phyloP scores from a whole-genome alignment of 2,113 vertebrate genomes.

The Otocyon megalotis region DNA sequence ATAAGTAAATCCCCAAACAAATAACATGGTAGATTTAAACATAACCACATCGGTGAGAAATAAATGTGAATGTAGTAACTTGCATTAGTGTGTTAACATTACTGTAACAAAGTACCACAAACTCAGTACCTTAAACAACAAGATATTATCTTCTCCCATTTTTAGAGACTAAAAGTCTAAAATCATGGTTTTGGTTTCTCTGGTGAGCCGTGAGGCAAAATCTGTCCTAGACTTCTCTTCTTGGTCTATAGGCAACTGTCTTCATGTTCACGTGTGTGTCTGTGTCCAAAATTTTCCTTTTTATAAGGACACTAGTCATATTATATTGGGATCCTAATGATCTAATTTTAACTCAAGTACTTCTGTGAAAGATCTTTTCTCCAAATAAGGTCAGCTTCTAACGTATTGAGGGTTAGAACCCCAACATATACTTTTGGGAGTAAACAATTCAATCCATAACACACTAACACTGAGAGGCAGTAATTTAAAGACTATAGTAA shows the following conservation, averaged over 20 bases:
- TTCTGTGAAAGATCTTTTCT: not conserved
- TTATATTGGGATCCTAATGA: not conserved
- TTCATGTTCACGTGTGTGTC: not conserved
- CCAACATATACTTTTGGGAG: not conserved
- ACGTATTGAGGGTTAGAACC: not conserved
- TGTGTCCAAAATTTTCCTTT: not conserved
- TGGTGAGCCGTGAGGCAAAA: not conserved
- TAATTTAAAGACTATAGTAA: not conserved
- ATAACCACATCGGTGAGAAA: not conserved
- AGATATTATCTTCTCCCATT: not conserved
- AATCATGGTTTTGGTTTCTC: not conserved
- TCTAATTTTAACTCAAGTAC: not conserved
- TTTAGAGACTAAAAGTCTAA: not conserved
- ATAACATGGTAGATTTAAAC: not conserved
- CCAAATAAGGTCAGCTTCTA: not conserved
- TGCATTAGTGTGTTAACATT: not conserved
- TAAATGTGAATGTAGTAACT: not conserved
- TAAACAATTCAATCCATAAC: not conserved
- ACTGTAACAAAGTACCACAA: not conserved
- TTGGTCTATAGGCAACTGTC: not conserved
- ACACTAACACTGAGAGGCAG: not conserved
- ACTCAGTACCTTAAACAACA: not conserved
- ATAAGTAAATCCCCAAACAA: not conserved
- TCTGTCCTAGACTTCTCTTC: not conserved
- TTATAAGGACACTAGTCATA: not conserved